Evolutionary conservation across 2,888 invertebrate species (phyloP).

Genomic region (Tachystola acroxantha): DNA sequence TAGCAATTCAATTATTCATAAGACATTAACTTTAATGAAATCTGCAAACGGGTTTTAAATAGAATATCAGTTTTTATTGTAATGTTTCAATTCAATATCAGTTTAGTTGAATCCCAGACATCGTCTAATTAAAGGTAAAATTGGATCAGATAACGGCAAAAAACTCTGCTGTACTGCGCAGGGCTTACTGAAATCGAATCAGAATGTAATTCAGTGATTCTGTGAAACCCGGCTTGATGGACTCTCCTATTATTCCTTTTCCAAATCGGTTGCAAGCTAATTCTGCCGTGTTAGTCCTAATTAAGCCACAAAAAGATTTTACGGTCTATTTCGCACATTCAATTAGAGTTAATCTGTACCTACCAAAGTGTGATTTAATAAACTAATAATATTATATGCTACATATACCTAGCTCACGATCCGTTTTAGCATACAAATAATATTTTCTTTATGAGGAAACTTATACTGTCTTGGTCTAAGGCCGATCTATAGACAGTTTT

Average conservation of each 20-base stretch:
- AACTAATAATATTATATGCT: too few relatives aligned
- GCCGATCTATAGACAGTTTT: too few relatives aligned
- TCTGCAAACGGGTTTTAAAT: too few relatives aligned
- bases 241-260: slow-evolving; percentile 15
- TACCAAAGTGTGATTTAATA: too few relatives aligned
- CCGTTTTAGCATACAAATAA: too few relatives aligned
- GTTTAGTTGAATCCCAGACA: neutral
- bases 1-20: too few relatives aligned
- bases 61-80: too few relatives aligned
- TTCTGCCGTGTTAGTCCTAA: slow-evolving; percentile 26
- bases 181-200: slow-evolving; percentile 23
- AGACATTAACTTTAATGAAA: too few relatives aligned
- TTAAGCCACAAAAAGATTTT: slow-evolving; percentile 37
- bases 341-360: slow-evolving; percentile 41
- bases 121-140: neutral
- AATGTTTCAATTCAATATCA: too few relatives aligned
- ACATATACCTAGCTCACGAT: too few relatives aligned
- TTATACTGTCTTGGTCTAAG: too few relatives aligned
- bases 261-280: slow-evolving; percentile 26
- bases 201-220: slow-evolving; percentile 29
- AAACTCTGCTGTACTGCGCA: neutral
- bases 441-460: too few relatives aligned
- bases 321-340: slow-evolving; percentile 34
- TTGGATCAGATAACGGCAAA: neutral
- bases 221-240: slow-evolving; percentile 14